Evolutionary conservation across 2,888 invertebrate genomes (phyloP).

Genomic region (Euclidia mi): DNA sequence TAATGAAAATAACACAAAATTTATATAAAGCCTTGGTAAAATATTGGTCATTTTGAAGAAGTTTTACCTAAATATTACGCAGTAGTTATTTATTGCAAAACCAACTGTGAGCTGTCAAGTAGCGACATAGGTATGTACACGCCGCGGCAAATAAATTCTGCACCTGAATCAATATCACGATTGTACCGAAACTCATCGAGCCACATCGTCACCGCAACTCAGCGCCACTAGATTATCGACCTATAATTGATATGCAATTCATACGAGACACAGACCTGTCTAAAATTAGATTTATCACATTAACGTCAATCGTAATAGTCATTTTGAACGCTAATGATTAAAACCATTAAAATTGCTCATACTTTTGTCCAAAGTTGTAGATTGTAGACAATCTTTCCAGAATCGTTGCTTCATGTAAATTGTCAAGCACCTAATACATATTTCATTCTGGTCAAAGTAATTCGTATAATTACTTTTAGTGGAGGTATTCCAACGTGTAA

Average conservation of each 20-base stretch:
- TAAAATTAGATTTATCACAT: conserved; percentile 36
- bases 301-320: conserved; percentile 30
- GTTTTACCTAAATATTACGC: not conserved
- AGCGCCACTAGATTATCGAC: conserved; percentile 20
- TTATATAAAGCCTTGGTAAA: too few species aligned
- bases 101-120: not conserved
- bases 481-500: conserved; percentile 1
- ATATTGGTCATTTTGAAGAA: too few species aligned
- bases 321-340: conserved; percentile 37
- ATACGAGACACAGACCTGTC: conserved; percentile 19
- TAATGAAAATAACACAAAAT: too few species aligned
- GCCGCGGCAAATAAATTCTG: conserved; percentile 12
- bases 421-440: conserved; percentile 15
- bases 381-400: conserved; percentile 34
- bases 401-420: conserved; percentile 19
- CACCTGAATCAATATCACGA: conserved; percentile 23
- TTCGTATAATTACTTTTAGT: not conserved
- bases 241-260: conserved; percentile 33
- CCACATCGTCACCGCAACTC: conserved; percentile 16
- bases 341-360: conserved; percentile 41
- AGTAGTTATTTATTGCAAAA: not conserved
- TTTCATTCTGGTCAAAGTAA: not conserved
- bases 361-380: conserved; percentile 24
- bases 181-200: conserved; percentile 34
- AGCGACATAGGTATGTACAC: conserved; percentile 15